Percentiles rank a stretch among this genome's conserved stretches.
Conservation (phyloP, 64 coral and sea anemone species). For the Catalaphyllia jardinei region DNA sequence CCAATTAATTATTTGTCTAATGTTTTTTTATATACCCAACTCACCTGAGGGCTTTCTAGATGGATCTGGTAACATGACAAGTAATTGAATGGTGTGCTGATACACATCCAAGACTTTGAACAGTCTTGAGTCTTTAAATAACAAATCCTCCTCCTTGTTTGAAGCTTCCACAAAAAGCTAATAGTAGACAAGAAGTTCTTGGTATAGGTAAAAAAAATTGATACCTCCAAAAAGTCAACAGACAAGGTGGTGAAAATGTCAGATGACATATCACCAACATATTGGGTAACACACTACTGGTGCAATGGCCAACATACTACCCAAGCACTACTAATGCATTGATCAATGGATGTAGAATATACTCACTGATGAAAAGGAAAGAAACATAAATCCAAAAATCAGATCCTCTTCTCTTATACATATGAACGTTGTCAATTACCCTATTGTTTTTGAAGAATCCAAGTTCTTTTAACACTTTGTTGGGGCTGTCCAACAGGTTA, state of each 20-base stretch:
- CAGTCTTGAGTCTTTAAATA: slow-evolving; percentile 69
- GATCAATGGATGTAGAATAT: too few species aligned
- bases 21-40: background rate
- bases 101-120: slow-evolving; percentile 69
- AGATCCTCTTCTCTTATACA: too few species aligned
- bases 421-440: slow-evolving; percentile 29
- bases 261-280: too few species aligned
- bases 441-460: slow-evolving; percentile 88
- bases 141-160: slow-evolving; percentile 50
- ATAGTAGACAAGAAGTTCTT: background rate
- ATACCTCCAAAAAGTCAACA: too few species aligned
- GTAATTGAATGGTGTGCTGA: slow-evolving; percentile 75
- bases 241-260: too few species aligned
- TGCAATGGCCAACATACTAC: too few species aligned
- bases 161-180: slow-evolving; percentile 89
- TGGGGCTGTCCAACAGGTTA: slow-evolving; percentile 66
- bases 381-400: too few species aligned
- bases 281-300: too few species aligned
- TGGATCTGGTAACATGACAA: slow-evolving; percentile 66
- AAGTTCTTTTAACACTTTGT: slow-evolving; percentile 73
- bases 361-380: too few species aligned
- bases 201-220: too few species aligned
- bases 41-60: slow-evolving; percentile 62
- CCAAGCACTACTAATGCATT: too few species aligned
- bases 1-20: background rate